Base-by-base conservation (phyloP, 2,113 vertebrate genomes). In the Oryzias woworae region DNA sequence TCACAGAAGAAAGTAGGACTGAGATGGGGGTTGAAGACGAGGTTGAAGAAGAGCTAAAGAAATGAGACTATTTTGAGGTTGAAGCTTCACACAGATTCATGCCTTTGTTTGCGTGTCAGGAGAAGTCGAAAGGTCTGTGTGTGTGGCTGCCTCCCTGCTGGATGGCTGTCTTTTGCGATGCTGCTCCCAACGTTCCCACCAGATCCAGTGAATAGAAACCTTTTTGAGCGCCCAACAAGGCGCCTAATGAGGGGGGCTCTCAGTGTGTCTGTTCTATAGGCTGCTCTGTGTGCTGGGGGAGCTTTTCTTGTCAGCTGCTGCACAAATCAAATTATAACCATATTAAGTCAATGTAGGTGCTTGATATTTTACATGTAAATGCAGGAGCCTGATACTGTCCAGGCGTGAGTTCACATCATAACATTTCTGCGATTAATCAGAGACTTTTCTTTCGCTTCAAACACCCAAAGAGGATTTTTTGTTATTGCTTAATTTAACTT, bases 191-290 rank as follows among this genome's bases (percentile, higher is more conserved):
- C 77, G 72, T 87, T 83, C 77, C 80, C 82, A 85, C 14, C 73
- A 44, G 4, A 4, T 7, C 71, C 62, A 66, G 69, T 79, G 80
- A 87, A 87, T 79, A 69, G 77, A 67, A n/a, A 53, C 53, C 71
- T 13, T 61, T 60, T 80, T 74, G 61, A 75, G 22, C 5, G 53
- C 53, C 57, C 18, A 4, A 64, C 66, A 31, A 78, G 79, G 58
- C 46, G 61, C 61, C 77, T 85, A 85, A 83, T 83, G 80, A 85
- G 83, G 72, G 72, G 76, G 31, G 81, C n/a, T 4, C 52, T 70
- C 61, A 2, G 67, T 28, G 69, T 58, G 70, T 66, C 46, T 36
- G 4, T 61, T 26, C 31, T 65, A 36, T 58, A 71, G 28, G 44
- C 28, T 36, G 2, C 60, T 62, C 22, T 0, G 48, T 52, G 41